A percentile compares a stretch with the other conserved stretches of the same genome.
Conservation (phyloP, 2,113 vertebrate species). For the Oreochromis aureus region DNA sequence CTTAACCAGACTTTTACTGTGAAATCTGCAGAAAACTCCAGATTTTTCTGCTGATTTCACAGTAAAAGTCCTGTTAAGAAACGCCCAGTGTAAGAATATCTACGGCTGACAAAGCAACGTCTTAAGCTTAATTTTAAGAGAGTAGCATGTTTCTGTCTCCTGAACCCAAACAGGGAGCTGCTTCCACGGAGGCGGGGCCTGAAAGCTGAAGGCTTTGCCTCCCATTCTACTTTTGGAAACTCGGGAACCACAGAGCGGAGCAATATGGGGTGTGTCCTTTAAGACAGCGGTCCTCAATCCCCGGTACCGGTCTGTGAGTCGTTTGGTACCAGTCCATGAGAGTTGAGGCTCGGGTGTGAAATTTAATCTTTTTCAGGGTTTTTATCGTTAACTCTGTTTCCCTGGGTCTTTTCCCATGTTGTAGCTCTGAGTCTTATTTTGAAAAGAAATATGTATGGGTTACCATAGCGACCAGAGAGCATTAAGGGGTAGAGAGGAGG, state of each 20-base stretch:
- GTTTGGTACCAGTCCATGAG: too few species aligned
- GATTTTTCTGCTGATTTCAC: not conserved
- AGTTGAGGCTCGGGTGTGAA: too few species aligned
- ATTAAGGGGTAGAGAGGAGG: not conserved
- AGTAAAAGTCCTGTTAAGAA: not conserved
- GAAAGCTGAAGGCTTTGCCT: not conserved
- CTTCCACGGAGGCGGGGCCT: not conserved
- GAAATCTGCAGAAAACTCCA: not conserved
- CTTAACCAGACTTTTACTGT: not conserved
- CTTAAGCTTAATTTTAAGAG: accelerated
- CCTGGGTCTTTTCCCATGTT: too few species aligned
- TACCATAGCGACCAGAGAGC: too few species aligned
- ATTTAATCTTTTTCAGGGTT: too few species aligned
- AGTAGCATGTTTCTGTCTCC: accelerated
- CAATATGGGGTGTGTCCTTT: too few species aligned
- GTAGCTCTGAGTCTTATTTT: too few species aligned
- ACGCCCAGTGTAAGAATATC: not conserved
- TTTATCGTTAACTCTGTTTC: too few species aligned
- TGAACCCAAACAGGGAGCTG: not conserved
- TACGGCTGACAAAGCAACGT: not conserved
- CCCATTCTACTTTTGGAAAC: not conserved
- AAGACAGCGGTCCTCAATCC: too few species aligned
- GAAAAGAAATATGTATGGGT: too few species aligned
- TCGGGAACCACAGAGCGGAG: accelerated
- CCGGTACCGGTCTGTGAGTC: too few species aligned